Evolutionary conservation across 2,113 vertebrate species (phyloP).

Genomic region (Cercopithecus mona): DNA sequence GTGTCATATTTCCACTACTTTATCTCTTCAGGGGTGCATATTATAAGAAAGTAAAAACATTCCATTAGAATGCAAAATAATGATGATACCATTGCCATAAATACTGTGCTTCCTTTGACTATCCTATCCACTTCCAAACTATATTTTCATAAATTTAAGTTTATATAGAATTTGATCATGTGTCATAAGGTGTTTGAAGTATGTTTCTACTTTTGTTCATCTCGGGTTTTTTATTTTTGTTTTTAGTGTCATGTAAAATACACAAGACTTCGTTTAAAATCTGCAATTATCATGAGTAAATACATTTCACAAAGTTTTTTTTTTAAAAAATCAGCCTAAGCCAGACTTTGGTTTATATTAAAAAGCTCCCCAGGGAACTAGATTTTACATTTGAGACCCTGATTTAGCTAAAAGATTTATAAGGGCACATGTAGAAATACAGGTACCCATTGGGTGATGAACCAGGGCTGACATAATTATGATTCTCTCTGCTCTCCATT

Average conservation of each 20-base stretch:
- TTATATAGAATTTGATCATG: not conserved
- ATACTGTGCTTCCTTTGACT: not conserved
- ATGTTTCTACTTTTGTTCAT: not conserved
- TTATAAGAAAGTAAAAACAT: not conserved
- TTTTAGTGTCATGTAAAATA: conserved; percentile 46
- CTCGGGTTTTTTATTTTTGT: conserved; percentile 15
- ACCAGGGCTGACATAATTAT: conserved; percentile 58
- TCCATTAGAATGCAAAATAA: conserved; percentile 19
- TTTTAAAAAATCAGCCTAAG: conserved; percentile 31
- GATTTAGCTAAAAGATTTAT: conserved; percentile 72
- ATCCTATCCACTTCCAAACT: not conserved
- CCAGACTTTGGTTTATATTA: conserved; percentile 60
- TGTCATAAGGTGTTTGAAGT: not conserved
- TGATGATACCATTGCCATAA: not conserved
- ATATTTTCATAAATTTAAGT: not conserved
- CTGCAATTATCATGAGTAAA: conserved; percentile 56
- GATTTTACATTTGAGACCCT: conserved; percentile 68
- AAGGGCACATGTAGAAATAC: conserved; percentile 75
- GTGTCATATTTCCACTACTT: not conserved
- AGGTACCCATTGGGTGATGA: conserved; percentile 73
- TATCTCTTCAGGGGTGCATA: not conserved
- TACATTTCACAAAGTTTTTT: conserved; percentile 15
- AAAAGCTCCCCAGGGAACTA: conserved; percentile 49
- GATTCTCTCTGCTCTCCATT: conserved; percentile 61
- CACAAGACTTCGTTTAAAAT: conserved; percentile 50